These are phyloP conservation scores for Hemiscyllium ocellatum DNA, from an alignment of 2,113 vertebrate species.

Conservation along the genomic window DNA sequence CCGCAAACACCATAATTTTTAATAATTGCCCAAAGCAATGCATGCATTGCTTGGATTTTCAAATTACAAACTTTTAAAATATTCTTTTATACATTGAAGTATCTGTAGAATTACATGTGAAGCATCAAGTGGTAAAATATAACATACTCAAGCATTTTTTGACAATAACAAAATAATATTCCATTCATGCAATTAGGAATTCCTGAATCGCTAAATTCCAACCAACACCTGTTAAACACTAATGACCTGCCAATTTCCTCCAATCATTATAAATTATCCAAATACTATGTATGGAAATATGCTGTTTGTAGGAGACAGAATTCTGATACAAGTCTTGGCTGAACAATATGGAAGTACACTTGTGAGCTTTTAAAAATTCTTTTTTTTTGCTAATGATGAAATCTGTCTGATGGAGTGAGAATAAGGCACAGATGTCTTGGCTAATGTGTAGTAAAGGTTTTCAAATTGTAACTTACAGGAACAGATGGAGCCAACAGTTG, in stretches of 20 bases:
- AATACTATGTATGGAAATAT: not conserved
- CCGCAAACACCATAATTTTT: not conserved
- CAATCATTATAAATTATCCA: not conserved
- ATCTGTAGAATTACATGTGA: no score
- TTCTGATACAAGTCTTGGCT: not conserved
- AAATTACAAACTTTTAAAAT: not conserved
- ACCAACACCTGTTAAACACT: not conserved
- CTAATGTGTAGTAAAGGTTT: not conserved
- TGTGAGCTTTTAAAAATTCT: not conserved
- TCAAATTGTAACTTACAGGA: not conserved
- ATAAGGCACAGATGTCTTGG: slow-evolving; percentile 8
- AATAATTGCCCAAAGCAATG: not conserved
- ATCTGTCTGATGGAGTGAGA: not conserved
- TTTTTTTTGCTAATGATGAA: not conserved
- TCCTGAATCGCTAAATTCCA: not conserved
- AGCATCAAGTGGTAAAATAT: not conserved
- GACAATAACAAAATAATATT: not conserved
- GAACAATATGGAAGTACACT: not conserved
- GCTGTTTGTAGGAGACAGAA: not conserved
- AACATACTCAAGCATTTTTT: not conserved
- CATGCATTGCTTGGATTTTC: not conserved
- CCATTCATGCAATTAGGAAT: not conserved
- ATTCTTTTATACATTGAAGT: not conserved
- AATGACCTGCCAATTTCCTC: not conserved
- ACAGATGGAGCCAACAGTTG: slow-evolving; percentile 16